A percentile compares a stretch with the other conserved stretches of the same genome.
phyloP scores from a whole-genome alignment of 2,797 vertebrate species.

The Xerus rutilus region DNA sequence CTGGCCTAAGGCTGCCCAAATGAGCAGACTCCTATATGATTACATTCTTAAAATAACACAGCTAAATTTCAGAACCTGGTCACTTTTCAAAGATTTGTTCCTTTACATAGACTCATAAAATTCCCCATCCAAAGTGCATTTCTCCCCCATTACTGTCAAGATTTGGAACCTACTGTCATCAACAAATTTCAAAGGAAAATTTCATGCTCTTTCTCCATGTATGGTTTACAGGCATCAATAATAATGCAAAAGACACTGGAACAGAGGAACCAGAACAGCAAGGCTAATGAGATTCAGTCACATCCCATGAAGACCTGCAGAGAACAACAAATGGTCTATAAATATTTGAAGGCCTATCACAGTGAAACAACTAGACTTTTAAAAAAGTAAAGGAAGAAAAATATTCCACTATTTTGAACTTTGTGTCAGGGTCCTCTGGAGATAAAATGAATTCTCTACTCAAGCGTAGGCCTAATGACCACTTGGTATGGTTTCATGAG shows the following conservation, averaged over 20 bases:
- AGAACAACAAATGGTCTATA: background rate
- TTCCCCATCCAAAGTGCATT: background rate
- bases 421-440: background rate
- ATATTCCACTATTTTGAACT: background rate
- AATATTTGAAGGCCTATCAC: background rate
- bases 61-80: background rate
- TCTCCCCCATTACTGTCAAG: background rate
- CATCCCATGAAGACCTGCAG: background rate
- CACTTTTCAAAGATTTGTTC: slow-evolving; percentile 52
- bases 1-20: background rate
- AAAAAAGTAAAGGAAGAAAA: slow-evolving; percentile 31
- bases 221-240: background rate
- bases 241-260: background rate
- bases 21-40: background rate
- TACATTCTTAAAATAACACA: background rate
- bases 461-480: background rate
- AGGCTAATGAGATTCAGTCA: background rate
- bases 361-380: background rate
- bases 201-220: background rate
- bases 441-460: background rate
- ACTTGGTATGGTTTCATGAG: background rate
- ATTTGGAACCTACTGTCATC: background rate
- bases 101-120: background rate
- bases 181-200: background rate
- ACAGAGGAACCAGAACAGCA: background rate